phyloP scores from a whole-genome alignment of 2,888 invertebrate genomes.

The Melanargia galathea region DNA sequence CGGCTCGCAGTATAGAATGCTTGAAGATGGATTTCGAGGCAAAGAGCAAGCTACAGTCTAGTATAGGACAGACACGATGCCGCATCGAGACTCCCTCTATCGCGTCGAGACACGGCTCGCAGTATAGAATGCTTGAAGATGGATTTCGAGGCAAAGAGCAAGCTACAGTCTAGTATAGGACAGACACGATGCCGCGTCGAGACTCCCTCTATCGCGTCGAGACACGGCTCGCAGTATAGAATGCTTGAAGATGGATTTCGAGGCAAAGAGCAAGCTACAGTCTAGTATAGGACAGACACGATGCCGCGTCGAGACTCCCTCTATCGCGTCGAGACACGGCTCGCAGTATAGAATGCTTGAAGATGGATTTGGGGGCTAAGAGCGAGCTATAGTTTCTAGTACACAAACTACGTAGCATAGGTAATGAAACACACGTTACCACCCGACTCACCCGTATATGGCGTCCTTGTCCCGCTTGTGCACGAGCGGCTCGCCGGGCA shows the following conservation, averaged over 20 bases:
- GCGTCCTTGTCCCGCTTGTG: slow-evolving; percentile 99
- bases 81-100: too few species aligned
- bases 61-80: too few species aligned
- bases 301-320: not conserved
- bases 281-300: too few species aligned
- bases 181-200: too few species aligned
- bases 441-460: slow-evolving; percentile 95
- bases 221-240: not conserved
- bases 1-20: too few species aligned
- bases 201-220: too few species aligned
- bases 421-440: slow-evolving; percentile 64
- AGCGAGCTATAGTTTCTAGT: slow-evolving; percentile 2
- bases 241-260: not conserved
- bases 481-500: slow-evolving; percentile 93
- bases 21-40: too few species aligned
- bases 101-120: too few species aligned
- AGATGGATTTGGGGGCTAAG: not conserved
- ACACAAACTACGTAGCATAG: slow-evolving; percentile 17
- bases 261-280: not conserved
- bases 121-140: too few species aligned
- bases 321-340: not conserved
- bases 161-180: too few species aligned
- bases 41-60: too few species aligned
- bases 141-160: too few species aligned
- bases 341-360: not conserved